Evolutionary conservation across 2,797 vertebrate species (phyloP).

Genomic region (Syndactyla subalaris): DNA sequence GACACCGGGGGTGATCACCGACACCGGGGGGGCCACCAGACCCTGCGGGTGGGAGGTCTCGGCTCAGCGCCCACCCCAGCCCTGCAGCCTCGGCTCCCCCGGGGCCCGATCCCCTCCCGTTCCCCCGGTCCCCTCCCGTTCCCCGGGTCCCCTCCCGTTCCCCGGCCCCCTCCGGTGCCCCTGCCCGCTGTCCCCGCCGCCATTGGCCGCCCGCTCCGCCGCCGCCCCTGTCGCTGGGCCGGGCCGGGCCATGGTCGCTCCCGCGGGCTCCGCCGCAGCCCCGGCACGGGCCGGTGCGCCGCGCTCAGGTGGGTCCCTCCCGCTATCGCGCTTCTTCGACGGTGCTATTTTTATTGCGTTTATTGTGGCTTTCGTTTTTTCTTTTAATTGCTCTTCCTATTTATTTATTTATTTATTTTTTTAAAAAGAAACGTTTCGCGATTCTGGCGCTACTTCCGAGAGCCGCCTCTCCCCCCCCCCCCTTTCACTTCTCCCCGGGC

Average conservation of each 20-base stretch:
- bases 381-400: neutral
- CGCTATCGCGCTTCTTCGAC: neutral
- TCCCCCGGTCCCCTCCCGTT: neutral
- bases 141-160: too few relatives aligned
- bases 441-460: neutral
- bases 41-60: neutral
- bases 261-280: conserved; percentile 39
- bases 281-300: neutral
- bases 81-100: neutral
- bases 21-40: neutral
- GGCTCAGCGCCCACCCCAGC: neutral
- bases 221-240: conserved; percentile 15
- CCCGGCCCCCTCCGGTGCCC: neutral
- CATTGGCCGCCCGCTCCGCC: neutral
- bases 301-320: conserved; percentile 20
- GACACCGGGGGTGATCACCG: too few relatives aligned
- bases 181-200: neutral
- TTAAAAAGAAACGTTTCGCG: neutral
- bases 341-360: neutral
- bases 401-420: neutral
- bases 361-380: too few relatives aligned
- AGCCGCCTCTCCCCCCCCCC: too few relatives aligned
- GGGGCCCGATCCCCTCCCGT: too few relatives aligned
- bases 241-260: conserved; percentile 11
- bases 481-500: neutral